Conservation (phyloP, 2,888 invertebrate species). For the Fragum sueziense region DNA sequence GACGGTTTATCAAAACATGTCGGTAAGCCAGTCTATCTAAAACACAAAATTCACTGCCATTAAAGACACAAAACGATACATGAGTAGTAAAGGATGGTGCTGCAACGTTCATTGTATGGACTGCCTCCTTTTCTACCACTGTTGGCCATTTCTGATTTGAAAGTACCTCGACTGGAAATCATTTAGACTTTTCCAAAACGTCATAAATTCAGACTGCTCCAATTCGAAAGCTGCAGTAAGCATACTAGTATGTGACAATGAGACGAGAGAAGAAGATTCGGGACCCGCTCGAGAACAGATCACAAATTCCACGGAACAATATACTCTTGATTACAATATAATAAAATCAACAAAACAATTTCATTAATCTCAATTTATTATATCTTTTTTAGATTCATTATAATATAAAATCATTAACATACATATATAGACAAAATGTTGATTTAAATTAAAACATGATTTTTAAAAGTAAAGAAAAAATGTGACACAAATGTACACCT, state of each 20-base stretch:
- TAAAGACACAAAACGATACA: too few species aligned
- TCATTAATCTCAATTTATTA: slow-evolving; percentile 15
- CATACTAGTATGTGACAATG: not conserved
- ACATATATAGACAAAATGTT: slow-evolving; percentile 16
- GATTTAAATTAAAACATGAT: slow-evolving; percentile 12
- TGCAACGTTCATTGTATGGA: too few species aligned
- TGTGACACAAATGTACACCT: not conserved
- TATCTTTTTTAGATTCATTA: slow-evolving; percentile 9
- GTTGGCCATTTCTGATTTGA: too few species aligned
- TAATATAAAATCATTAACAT: slow-evolving; percentile 17
- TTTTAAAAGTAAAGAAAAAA: not conserved
- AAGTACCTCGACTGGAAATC: too few species aligned
- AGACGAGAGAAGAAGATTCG: not conserved
- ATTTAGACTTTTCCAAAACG: not conserved
- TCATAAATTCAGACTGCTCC: not conserved
- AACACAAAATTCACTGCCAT: too few species aligned
- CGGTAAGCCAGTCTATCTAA: too few species aligned
- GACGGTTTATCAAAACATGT: too few species aligned
- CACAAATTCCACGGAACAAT: not conserved
- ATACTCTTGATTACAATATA: not conserved
- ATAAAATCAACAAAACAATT: too few species aligned
- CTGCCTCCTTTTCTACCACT: too few species aligned
- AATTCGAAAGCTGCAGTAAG: not conserved
- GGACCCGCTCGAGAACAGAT: not conserved
- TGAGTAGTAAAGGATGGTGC: too few species aligned